A percentile compares a stretch with the other conserved stretches of the same genome.
Conservation (phyloP, 2,888 invertebrate genomes). For the Lepidochitona cinerea region DNA sequence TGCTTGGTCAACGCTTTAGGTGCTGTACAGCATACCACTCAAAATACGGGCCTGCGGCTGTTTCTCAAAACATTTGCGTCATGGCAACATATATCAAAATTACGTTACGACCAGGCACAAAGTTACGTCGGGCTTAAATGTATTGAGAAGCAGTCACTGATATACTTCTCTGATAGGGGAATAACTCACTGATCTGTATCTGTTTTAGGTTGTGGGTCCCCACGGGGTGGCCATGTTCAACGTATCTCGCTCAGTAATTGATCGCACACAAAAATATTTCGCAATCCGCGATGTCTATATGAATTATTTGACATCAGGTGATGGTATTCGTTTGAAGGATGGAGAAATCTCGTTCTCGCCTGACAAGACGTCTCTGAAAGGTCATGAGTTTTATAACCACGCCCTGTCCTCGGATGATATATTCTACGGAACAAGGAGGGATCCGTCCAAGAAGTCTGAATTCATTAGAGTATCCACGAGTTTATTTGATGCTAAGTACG, state of each 20-base stretch:
- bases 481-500: constrained; percentile 39
- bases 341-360: constrained; percentile 34
- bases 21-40: no score
- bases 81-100: no score
- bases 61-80: no score
- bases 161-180: no score
- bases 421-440: constrained; percentile 30
- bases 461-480: constrained; percentile 44
- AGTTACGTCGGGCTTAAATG: no score
- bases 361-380: constrained; percentile 33
- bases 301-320: constrained; percentile 46
- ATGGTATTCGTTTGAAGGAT: constrained; percentile 35
- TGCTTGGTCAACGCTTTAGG: no score
- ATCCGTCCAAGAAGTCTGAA: constrained; percentile 33
- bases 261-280: constrained; percentile 22
- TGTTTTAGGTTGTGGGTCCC: constrained; percentile 48
- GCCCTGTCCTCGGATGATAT: constrained; percentile 40
- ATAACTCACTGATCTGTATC: no score
- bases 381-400: constrained; percentile 39
- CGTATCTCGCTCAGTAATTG: constrained; percentile 27
- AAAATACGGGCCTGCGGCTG: no score
- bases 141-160: no score
- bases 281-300: constrained; percentile 35
- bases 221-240: constrained; percentile 43
- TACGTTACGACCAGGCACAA: no score